Evolutionary conservation across 2,113 vertebrate species (phyloP).

Genomic region (Reinhardtius hippoglossoides): DNA sequence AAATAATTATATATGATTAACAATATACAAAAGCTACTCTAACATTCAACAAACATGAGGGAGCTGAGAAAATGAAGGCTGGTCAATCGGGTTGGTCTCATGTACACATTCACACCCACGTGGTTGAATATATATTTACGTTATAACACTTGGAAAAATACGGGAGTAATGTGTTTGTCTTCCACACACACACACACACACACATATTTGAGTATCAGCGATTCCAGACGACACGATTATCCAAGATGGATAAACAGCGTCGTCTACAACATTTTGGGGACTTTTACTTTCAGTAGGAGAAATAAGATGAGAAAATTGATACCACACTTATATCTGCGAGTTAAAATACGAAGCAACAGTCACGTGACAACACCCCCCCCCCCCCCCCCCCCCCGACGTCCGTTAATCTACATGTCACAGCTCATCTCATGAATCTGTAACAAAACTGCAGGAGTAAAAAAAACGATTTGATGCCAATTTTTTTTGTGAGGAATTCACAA

Average conservation of each 20-base stretch:
- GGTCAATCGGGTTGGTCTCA: conserved; percentile 40
- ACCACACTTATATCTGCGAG: neutral
- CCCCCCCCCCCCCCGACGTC: too few species aligned
- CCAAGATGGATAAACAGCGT: too few species aligned
- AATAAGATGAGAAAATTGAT: neutral
- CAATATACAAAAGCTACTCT: conserved; percentile 69
- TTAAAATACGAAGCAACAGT: neutral
- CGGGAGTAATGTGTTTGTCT: neutral
- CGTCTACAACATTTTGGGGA: too few species aligned
- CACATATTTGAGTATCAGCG: neutral
- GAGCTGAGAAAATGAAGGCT: conserved; percentile 6
- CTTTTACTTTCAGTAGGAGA: too few species aligned
- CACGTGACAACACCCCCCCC: too few species aligned
- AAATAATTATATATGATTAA: conserved; percentile 67
- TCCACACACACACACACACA: conserved; percentile 1
- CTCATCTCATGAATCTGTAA: too few species aligned
- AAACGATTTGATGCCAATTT: too few species aligned
- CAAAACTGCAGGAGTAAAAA: too few species aligned
- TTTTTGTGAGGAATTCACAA: too few species aligned
- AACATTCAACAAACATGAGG: conserved; percentile 12
- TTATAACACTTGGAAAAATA: neutral
- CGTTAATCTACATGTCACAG: neutral
- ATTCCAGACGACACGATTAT: too few species aligned
- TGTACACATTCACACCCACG: conserved; percentile 52
- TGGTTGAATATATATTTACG: conserved; percentile 10